A percentile compares a stretch with the other conserved stretches of the same genome.
Evolutionary conservation across 2,797 vertebrate genomes (phyloP).

Genomic region (Otus scops): DNA sequence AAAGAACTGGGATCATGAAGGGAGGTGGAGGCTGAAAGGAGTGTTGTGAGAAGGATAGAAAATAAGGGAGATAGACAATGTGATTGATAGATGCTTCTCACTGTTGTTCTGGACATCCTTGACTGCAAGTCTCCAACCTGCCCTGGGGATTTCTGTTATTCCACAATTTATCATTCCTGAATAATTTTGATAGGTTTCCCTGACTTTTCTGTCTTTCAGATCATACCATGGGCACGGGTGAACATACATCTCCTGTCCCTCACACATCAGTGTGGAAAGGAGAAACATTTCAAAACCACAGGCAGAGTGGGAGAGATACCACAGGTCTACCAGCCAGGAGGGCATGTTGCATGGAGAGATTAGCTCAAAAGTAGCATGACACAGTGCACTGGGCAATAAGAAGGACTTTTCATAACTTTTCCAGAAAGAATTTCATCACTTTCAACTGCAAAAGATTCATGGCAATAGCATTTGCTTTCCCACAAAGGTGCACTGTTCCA

Average conservation of each 20-base stretch:
- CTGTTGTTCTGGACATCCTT: neutral
- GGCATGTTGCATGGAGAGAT: neutral
- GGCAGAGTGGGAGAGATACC: neutral
- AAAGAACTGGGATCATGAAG: conserved; percentile 27
- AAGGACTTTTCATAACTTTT: neutral
- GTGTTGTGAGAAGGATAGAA: neutral
- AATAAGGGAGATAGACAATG: neutral
- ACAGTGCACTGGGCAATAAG: neutral
- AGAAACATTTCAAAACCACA: neutral
- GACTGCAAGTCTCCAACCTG: neutral
- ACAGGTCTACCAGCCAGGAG: neutral
- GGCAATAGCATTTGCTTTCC: neutral
- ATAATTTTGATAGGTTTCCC: neutral
- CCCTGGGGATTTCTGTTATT: neutral
- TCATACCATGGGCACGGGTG: neutral
- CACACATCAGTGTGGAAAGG: neutral
- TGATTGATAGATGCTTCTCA: neutral
- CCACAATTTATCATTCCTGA: neutral
- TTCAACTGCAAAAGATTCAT: neutral
- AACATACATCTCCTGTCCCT: neutral
- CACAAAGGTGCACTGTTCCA: neutral
- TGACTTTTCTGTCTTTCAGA: neutral
- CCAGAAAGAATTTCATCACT: neutral
- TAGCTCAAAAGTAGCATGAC: neutral
- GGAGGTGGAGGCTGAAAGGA: conserved; percentile 8